These are phyloP conservation scores for Acleris cristana DNA, from an alignment of 2,888 invertebrate genomes.

Conservation along the genomic window DNA sequence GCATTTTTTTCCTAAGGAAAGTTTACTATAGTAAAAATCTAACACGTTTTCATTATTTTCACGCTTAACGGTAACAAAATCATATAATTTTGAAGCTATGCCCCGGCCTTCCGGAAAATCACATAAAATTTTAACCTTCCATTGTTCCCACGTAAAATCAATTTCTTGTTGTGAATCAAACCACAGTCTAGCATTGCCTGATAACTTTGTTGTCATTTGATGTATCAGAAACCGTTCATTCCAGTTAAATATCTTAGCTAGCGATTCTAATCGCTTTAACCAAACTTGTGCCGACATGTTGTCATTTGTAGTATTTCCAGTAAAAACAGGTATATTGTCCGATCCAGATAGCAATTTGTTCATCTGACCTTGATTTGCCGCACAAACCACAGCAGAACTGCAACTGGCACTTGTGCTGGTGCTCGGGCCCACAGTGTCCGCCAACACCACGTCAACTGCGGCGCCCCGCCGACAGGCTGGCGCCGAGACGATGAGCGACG, in stretches of 20 bases:
- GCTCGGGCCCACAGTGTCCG: background rate
- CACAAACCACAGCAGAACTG: conserved; percentile 7
- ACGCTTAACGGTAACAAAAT: too few relatives aligned
- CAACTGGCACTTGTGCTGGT: background rate
- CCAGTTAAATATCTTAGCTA: conserved; percentile 21
- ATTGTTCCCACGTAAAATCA: too few relatives aligned
- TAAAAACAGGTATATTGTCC: conserved; percentile 21
- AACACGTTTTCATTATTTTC: too few relatives aligned
- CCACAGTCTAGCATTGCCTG: too few relatives aligned
- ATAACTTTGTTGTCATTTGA: conserved; percentile 14
- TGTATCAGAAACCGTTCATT: conserved; percentile 14
- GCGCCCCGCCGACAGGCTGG: conserved; percentile 2
- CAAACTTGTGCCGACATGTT: conserved; percentile 10
- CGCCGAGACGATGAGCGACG: conserved; percentile 9
- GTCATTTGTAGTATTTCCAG: conserved; percentile 10
- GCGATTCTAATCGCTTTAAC: conserved; percentile 15
- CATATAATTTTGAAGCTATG: too few relatives aligned
- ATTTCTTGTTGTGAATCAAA: too few relatives aligned
- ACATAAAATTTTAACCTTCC: too few relatives aligned
- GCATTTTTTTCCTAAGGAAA: too few relatives aligned
- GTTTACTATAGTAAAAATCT: too few relatives aligned
- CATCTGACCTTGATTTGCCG: conserved; percentile 23
- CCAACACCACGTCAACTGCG: background rate
- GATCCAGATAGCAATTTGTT: conserved; percentile 12
- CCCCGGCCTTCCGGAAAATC: too few relatives aligned